Conservation (phyloP, 2,888 invertebrate species). For the Xanthia togata region DNA sequence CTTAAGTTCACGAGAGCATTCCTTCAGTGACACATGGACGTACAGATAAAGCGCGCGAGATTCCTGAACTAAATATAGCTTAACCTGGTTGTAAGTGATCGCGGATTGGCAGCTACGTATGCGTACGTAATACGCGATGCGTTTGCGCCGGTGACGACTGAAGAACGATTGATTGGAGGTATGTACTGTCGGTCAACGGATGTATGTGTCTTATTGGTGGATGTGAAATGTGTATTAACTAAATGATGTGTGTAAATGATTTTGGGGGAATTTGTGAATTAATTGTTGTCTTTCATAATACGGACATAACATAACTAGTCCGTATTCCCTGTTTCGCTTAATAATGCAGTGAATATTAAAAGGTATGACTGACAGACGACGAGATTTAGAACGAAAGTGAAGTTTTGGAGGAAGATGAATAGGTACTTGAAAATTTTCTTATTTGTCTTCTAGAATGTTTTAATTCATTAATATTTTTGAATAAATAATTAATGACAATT, state of each 20-base stretch:
- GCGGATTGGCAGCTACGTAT: slow-evolving; percentile 69
- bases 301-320: background rate
- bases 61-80: slow-evolving; percentile 72
- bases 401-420: background rate
- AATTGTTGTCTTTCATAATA: background rate
- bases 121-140: slow-evolving; percentile 54
- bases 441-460: background rate
- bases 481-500: background rate
- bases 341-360: too few species aligned
- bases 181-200: slow-evolving; percentile 30
- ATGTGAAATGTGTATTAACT: slow-evolving; percentile 12
- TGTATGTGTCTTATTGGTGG: background rate
- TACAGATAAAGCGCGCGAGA: slow-evolving; percentile 54
- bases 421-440: background rate
- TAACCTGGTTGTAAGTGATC: slow-evolving; percentile 64
- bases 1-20: slow-evolving; percentile 45
- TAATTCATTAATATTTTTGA: background rate
- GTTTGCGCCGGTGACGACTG: slow-evolving; percentile 49
- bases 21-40: slow-evolving; percentile 46
- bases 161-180: slow-evolving; percentile 30
- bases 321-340: too few species aligned
- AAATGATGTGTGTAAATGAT: background rate
- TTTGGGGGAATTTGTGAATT: background rate
- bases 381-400: background rate
- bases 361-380: background rate